Evolutionary conservation across 1,140 invertebrate genomes (phyloP).

Genomic region (Pseudobourletiella spinata): DNA sequence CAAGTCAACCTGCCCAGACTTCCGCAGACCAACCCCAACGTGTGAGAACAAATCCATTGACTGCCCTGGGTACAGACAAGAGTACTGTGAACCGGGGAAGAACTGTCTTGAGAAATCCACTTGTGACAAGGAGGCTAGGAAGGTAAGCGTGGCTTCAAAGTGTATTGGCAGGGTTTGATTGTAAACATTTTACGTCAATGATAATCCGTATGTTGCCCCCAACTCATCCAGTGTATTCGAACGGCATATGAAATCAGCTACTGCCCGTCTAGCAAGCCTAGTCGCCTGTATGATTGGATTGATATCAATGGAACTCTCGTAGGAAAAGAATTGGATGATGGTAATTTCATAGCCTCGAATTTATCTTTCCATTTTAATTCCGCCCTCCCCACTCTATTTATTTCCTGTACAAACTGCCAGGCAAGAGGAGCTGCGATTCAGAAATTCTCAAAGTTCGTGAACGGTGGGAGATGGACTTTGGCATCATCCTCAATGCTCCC

Average conservation of each 20-base stretch:
- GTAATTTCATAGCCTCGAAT: too few species aligned
- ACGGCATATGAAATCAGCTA: slow-evolving; percentile 1
- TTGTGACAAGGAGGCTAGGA: slow-evolving; percentile 2
- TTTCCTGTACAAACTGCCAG: too few species aligned
- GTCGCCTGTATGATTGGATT: slow-evolving; percentile 16
- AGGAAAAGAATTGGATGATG: neutral
- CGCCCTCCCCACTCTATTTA: too few species aligned
- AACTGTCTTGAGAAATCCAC: slow-evolving; percentile 12
- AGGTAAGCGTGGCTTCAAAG: neutral
- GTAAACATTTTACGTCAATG: too few species aligned
- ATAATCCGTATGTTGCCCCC: too few species aligned
- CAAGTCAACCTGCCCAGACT: slow-evolving; percentile 16
- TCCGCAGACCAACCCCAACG: slow-evolving; percentile 5
- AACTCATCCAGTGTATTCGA: slow-evolving; percentile 12
- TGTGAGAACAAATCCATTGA: slow-evolving; percentile 18
- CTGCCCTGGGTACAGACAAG: neutral
- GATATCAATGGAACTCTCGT: slow-evolving; percentile 15
- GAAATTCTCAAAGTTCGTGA: neutral
- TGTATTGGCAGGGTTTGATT: too few species aligned
- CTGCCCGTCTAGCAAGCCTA: slow-evolving; percentile 6
- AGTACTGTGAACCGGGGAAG: slow-evolving; percentile 7
- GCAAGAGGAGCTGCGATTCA: neutral
- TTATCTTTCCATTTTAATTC: too few species aligned
- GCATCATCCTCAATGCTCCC: slow-evolving; percentile 16
- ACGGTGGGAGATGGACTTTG: slow-evolving; percentile 23